Conservation (phyloP, 2,113 vertebrate genomes). For the Campylomormyrus numenius region DNA sequence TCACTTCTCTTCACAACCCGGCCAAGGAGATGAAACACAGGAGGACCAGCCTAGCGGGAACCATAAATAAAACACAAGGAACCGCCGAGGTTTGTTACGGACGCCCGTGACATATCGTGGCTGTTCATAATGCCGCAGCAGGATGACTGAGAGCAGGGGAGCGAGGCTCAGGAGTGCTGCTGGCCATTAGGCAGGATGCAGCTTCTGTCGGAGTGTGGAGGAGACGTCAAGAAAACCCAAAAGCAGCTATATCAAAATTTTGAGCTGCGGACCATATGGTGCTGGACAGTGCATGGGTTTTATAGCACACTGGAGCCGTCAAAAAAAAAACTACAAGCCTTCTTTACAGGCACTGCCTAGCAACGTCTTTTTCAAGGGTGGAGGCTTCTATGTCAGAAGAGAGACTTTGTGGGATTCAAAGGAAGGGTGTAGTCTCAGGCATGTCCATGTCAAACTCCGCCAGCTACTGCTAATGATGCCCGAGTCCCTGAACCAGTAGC, state of each 20-base stretch:
- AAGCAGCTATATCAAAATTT: not conserved
- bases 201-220: not conserved
- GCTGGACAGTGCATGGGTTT: not conserved
- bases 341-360: not conserved
- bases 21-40: not conserved
- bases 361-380: not conserved
- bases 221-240: not conserved
- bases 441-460: not conserved
- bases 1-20: not conserved
- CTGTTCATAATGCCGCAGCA: not conserved
- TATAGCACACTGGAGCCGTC: not conserved
- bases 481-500: not conserved
- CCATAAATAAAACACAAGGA: not conserved
- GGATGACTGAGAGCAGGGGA: not conserved
- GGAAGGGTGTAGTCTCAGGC: not conserved
- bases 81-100: not conserved
- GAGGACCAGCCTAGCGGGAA: not conserved
- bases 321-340: not conserved
- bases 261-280: not conserved
- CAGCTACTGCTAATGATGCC: not conserved
- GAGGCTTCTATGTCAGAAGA: not conserved
- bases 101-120: not conserved
- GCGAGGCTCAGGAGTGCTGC: not conserved
- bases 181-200: not conserved
- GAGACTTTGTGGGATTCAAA: not conserved